These are phyloP conservation scores for Ginglymostoma cirratum DNA, from an alignment of 2,113 vertebrate species.

Conservation along the genomic window DNA sequence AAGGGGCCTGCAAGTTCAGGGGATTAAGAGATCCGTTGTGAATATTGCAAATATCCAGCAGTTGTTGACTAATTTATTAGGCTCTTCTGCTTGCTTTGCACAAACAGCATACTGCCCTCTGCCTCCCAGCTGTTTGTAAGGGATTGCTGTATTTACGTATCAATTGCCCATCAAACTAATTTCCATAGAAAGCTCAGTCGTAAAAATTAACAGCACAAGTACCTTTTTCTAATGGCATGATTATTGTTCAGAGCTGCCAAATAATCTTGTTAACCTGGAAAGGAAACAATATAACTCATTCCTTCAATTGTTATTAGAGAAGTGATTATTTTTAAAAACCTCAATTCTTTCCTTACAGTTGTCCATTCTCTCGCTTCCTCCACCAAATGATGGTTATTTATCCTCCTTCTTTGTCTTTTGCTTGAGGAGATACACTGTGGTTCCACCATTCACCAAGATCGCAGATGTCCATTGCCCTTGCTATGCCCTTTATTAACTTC, in stretches of 20 bases:
- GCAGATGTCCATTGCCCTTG: background rate
- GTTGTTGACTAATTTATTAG: background rate
- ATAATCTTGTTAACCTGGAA: background rate
- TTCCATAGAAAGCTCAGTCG: background rate
- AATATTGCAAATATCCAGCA: background rate
- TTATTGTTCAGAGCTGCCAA: background rate
- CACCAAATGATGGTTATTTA: background rate
- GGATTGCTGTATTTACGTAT: background rate
- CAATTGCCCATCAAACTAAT: background rate
- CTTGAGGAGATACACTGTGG: background rate
- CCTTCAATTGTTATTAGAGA: background rate
- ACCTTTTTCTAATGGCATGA: background rate
- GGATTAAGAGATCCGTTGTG: background rate
- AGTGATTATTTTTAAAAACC: background rate
- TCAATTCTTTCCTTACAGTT: background rate
- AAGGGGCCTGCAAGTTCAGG: background rate
- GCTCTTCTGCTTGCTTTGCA: background rate
- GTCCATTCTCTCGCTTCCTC: background rate
- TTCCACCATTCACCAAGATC: background rate
- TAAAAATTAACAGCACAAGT: background rate
- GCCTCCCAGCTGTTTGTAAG: background rate
- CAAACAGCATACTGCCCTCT: background rate
- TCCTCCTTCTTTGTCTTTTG: background rate
- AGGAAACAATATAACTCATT: background rate
- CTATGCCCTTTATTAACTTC: background rate